Evolutionary conservation across 2,888 invertebrate genomes (phyloP).

Genomic region (Diaprepes abbreviatus): DNA sequence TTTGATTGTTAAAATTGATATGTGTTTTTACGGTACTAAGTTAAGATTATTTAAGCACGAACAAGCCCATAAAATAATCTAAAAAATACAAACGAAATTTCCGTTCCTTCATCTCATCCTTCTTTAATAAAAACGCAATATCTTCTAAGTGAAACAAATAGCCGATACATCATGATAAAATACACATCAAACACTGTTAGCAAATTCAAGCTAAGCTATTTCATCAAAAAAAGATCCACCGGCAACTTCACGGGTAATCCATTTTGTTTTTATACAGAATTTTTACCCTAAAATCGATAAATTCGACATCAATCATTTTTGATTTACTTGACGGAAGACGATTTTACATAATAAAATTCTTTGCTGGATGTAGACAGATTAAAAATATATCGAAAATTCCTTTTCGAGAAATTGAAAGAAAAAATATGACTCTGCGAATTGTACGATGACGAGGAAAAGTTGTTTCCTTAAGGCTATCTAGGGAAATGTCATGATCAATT

Average conservation of each 20-base stretch:
- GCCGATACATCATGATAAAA: slow-evolving; percentile 22
- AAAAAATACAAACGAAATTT: neutral
- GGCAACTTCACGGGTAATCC: slow-evolving; percentile 21
- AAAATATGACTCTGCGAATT: no score
- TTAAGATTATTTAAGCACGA: no score
- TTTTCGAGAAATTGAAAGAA: no score
- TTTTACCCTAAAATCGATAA: slow-evolving; percentile 10
- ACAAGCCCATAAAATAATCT: no score
- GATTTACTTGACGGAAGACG: slow-evolving; percentile 32
- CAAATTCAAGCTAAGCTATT: slow-evolving; percentile 25
- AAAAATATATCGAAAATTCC: no score
- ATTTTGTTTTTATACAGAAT: slow-evolving; percentile 16
- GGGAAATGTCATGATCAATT: no score
- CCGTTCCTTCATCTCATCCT: neutral
- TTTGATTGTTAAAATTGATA: no score
- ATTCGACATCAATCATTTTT: slow-evolving; percentile 40
- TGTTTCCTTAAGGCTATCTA: no score
- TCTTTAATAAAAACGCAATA: neutral
- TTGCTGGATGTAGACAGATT: slow-evolving; percentile 35
- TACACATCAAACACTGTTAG: slow-evolving; percentile 32
- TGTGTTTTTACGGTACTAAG: no score
- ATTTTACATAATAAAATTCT: slow-evolving; percentile 42
- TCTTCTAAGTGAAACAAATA: neutral
- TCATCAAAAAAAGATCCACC: slow-evolving; percentile 17
- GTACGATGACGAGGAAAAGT: no score